Percentiles rank a stretch among this genome's conserved stretches.
These are phyloP conservation scores for Odocoileus virginianus DNA, from an alignment of 2,113 vertebrate genomes.

Conservation along the genomic window DNA sequence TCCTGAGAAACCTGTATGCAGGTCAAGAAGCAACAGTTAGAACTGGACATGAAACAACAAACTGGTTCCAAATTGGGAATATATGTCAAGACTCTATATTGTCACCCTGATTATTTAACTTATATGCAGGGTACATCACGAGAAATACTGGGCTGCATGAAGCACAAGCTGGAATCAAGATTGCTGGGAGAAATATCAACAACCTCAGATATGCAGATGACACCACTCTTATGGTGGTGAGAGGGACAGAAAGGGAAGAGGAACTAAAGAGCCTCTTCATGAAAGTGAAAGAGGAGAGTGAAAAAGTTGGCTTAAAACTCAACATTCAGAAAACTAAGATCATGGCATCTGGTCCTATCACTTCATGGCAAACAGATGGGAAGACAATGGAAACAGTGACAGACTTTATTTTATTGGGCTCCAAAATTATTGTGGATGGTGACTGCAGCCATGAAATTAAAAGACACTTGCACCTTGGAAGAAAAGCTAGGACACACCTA, in stretches of 20 bases:
- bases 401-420: neutral
- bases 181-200: fast-evolving
- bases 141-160: neutral
- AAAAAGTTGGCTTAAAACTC: neutral
- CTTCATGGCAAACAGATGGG: neutral
- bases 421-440: neutral
- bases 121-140: neutral
- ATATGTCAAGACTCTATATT: neutral
- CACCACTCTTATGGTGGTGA: neutral
- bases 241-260: neutral
- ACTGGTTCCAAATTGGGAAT: neutral
- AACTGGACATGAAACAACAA: neutral
- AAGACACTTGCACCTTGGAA: neutral
- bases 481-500: neutral
- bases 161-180: neutral
- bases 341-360: neutral
- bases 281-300: neutral
- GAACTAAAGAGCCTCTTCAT: neutral
- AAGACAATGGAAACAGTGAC: neutral
- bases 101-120: neutral
- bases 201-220: neutral
- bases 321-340: neutral
- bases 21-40: neutral
- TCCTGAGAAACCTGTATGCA: neutral
- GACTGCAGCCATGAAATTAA: neutral